These are phyloP conservation scores for Drosophila ananassae DNA, from an alignment of 1,140 invertebrate species.

Conservation along the genomic window DNA sequence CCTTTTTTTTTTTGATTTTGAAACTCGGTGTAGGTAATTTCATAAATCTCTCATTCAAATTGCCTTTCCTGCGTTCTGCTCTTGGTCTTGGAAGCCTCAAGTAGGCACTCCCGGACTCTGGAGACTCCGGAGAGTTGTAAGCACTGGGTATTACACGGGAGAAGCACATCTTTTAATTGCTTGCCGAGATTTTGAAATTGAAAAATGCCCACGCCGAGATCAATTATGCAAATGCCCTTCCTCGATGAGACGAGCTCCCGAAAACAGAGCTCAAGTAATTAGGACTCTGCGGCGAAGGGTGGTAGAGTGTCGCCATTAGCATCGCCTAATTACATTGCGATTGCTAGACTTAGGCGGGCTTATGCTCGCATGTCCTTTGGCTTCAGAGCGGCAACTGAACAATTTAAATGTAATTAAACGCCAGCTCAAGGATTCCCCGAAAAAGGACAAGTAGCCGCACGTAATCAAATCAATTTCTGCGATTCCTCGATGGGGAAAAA, in stretches of 20 bases:
- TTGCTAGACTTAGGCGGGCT: conserved; percentile 67
- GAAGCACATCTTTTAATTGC: conserved; percentile 45
- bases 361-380: conserved; percentile 36
- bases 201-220: conserved; percentile 39
- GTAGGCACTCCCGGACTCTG: not conserved
- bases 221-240: conserved; percentile 44
- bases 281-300: not conserved
- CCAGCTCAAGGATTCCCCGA: conserved; percentile 48
- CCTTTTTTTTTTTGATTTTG: conserved; percentile 33
- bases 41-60: conserved; percentile 76
- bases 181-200: conserved; percentile 44
- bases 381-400: not conserved
- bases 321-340: conserved; percentile 80
- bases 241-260: no score
- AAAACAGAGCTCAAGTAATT: conserved; percentile 63
- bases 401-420: conserved; percentile 80
- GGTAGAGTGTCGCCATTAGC: conserved; percentile 59
- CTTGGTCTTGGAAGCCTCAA: not conserved
- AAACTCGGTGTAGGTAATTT: conserved; percentile 73
- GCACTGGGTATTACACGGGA: conserved; percentile 37
- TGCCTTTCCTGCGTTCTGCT: conserved; percentile 5
- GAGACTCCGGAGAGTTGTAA: conserved; percentile 18
- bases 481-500: conserved; percentile 32
- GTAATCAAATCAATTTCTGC: conserved; percentile 77
- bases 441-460: conserved; percentile 33